Conservation (phyloP, 1,140 invertebrate species). For the Lepidurus apus region DNA sequence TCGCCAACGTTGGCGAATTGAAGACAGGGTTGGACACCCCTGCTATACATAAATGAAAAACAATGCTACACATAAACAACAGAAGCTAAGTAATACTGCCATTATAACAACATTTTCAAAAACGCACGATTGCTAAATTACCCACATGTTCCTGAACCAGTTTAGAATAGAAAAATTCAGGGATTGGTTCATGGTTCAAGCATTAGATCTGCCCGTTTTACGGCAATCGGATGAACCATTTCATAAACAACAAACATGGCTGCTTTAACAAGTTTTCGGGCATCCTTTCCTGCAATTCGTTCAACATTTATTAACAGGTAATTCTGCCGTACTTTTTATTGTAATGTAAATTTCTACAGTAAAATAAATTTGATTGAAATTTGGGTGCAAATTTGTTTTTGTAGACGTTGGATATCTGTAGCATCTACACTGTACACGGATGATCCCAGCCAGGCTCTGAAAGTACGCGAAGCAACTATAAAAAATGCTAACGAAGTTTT, state of each 20-base stretch:
- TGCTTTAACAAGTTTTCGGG: background rate
- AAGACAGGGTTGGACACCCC: too few relatives aligned
- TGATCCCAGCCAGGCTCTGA: background rate
- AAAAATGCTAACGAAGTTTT: slow-evolving; percentile 25
- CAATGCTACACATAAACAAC: too few relatives aligned
- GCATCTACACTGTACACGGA: background rate
- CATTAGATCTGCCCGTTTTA: too few relatives aligned
- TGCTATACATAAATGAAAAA: too few relatives aligned
- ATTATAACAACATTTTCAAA: too few relatives aligned
- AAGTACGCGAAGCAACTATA: slow-evolving; percentile 20
- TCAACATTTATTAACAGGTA: background rate
- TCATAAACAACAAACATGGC: background rate
- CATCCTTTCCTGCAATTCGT: background rate
- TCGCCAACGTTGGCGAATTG: too few relatives aligned
- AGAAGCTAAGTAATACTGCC: too few relatives aligned
- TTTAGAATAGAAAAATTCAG: too few relatives aligned
- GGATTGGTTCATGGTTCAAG: too few relatives aligned
- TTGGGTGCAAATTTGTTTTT: background rate
- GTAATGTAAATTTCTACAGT: background rate
- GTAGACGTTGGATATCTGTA: background rate
- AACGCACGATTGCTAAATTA: too few relatives aligned
- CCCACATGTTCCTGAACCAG: too few relatives aligned
- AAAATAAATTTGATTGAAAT: background rate
- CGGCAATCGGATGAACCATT: too few relatives aligned
- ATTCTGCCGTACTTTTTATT: background rate